Base-by-base conservation (phyloP, 1,140 invertebrate species). In the Drosophila varians region DNA sequence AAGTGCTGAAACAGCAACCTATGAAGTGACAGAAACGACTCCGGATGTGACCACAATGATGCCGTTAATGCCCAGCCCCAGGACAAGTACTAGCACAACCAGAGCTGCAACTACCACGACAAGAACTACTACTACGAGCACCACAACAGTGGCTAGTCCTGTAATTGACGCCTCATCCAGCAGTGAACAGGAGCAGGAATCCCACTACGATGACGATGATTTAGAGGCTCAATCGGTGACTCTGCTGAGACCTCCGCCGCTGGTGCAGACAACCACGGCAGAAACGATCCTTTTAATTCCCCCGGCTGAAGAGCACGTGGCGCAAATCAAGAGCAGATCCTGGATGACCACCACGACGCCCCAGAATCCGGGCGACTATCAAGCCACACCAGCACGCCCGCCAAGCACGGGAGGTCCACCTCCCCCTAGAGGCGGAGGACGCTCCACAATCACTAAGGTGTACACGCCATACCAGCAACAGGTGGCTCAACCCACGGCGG, bases 391-490 rank as follows among this genome's bases (percentile, higher is more conserved):
- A 7, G 23, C 57, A 2, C 38, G 71, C 2, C 31, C 38, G 0
- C 66, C 49, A 2, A 61, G 57, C 48, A 12, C 72, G 12, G 28
- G 51, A 9, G 28, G 57, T 1, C 72, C 61, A 5, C 60, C 61
- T 73, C 69, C 66, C 4, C 46, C 53, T 2, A 7, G 68, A 9
- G 26, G 47, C 0, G 76, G 56, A 3, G 94, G 93, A 9, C 90
- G 92, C 23, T 92, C 93, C 5, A 95, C 92, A 2, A 95, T 94
- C 42, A 94, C 93, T 0, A 94, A 95, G 90, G 92, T 95, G n/a
- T 79, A 91, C n/a, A 93, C 93, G 3, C 92, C 93, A 3, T 91
- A 89, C 19, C 76, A 80, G 21, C 80, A 73, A 51, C 74, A 86
- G 56, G 34, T 84, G 48, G 52, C 73, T 49, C 80, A 86, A 34